Evolutionary conservation across 1,140 invertebrate genomes (phyloP).

Genomic region (Colletes gigas): DNA sequence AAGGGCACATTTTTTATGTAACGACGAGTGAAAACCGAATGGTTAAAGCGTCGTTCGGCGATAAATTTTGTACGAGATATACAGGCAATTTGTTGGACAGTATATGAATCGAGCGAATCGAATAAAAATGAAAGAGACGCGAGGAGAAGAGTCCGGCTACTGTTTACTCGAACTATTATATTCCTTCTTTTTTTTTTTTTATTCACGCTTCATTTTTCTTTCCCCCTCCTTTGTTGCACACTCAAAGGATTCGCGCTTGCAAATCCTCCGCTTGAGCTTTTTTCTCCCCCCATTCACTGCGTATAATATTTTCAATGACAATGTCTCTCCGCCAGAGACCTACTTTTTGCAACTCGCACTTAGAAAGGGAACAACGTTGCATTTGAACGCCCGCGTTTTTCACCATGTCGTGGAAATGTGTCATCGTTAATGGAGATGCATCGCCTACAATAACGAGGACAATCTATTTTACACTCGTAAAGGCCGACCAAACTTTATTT

Average conservation of each 20-base stretch:
- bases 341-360: constrained; percentile 57
- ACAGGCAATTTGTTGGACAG: constrained; percentile 14
- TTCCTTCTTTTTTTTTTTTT: constrained; percentile 22
- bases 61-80: neutral
- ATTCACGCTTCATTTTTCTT: constrained; percentile 41
- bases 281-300: constrained; percentile 31
- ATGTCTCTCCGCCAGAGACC: constrained; percentile 56
- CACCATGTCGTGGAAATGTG: constrained; percentile 62
- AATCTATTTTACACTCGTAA: constrained; percentile 64
- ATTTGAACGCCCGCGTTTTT: constrained; percentile 60
- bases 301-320: constrained; percentile 59
- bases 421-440: constrained; percentile 72
- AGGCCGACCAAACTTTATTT: constrained; percentile 53
- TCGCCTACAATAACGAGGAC: constrained; percentile 70
- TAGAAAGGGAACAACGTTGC: constrained; percentile 52
- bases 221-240: constrained; percentile 21
- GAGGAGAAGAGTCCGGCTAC: neutral
- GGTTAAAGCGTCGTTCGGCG: neutral
- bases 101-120: constrained; percentile 2
- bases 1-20: neutral
- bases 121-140: neutral
- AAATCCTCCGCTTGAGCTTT: constrained; percentile 38
- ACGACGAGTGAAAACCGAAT: neutral
- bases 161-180: constrained; percentile 32
- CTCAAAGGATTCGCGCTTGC: constrained; percentile 50